Base-by-base conservation (phyloP, 2,113 vertebrate species). In the Natator depressus region DNA sequence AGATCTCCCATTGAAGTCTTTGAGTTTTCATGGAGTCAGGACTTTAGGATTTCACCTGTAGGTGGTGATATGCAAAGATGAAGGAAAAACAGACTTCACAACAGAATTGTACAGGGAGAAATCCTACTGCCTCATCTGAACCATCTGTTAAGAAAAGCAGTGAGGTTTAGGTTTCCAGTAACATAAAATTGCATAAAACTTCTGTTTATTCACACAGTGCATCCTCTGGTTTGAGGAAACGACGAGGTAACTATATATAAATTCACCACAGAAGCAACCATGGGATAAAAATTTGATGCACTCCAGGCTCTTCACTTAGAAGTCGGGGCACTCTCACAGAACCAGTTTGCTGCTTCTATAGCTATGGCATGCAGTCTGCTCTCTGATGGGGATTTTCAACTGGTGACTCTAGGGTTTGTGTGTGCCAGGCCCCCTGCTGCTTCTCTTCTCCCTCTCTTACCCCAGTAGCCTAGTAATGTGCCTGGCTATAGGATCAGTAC, bases 1-100 rank as follows among this genome's bases (percentile, higher is more conserved):
- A 91, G 83, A 85, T 82, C 14, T 89, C 14, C 47, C 10, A 10
- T 22, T 85, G n/a, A 93, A 72, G 14, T 82, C 46, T 13, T 35
- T 27, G 91, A 35, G 11, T 92, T 91, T 94, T 87, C 72, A 86
- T 72, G 17, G 38, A 80, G 82, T 89, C 79, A 38, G 22, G 10
- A 72, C 80, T 72, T 90, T 11, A 75, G 38, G 72, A 88, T 92
- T 95, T 93, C 65, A 93, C 86, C 69, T 76, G 49, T 75, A 87
- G 12, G 22, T 89, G 24, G 20, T 91, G 46, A 5, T 82, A 84
- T 54, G 38, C 78, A 89, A 72, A 89, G 85, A 57, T 14, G 46
- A 85, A 38, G 25, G 31, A 80, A 87, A 1, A 84, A 81, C 35
- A 91, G 84, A 59, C 27, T 81, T 96, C 90, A 72, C 82, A 75